These are phyloP conservation scores for Hyperopisus bebe DNA, from an alignment of 2,113 vertebrate species.

Conservation along the genomic window DNA sequence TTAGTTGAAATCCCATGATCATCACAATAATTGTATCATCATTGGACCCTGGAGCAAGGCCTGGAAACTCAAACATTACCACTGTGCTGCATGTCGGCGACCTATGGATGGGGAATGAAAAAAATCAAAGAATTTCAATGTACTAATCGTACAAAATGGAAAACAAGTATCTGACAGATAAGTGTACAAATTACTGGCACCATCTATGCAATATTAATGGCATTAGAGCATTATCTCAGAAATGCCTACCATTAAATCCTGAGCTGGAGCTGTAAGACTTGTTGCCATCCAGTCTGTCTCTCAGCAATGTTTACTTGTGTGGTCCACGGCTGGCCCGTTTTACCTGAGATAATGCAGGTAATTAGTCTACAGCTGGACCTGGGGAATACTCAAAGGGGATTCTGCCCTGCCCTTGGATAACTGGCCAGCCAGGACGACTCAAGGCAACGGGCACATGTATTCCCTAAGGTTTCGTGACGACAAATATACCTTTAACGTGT, in stretches of 20 bases:
- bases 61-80: neutral
- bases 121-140: neutral
- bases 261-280: neutral
- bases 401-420: neutral
- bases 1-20: neutral
- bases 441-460: neutral
- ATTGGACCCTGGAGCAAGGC: neutral
- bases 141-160: neutral
- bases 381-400: neutral
- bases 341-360: neutral
- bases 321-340: neutral
- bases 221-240: neutral
- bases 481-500: neutral
- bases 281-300: neutral
- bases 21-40: neutral
- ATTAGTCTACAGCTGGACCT: neutral
- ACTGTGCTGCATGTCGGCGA: neutral
- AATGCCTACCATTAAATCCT: neutral
- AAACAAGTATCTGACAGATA: neutral
- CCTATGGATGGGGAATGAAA: neutral
- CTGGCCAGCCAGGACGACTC: neutral
- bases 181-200: neutral
- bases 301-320: neutral
- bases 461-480: neutral
- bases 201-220: neutral